Base-by-base conservation (phyloP, 2,113 vertebrate species). In the Passerina amoena region DNA sequence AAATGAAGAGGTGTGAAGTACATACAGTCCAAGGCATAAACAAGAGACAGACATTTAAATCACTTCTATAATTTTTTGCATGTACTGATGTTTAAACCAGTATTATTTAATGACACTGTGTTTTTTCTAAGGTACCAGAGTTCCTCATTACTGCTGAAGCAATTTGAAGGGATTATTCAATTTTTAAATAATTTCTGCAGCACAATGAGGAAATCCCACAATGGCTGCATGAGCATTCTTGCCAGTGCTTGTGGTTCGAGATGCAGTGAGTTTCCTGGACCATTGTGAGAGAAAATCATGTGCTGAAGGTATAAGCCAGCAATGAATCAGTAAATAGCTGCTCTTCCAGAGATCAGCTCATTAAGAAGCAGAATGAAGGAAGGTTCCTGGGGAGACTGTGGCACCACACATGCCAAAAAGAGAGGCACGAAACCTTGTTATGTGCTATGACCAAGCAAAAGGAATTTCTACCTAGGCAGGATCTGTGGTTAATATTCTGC, bases 311-410 rank as follows among this genome's bases (percentile, higher is more conserved):
- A 75, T 37, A 38, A 92, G 72, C 35, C 86, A 81, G 92, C 85
- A 81, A n/a, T 35, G 56, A 59, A 71, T 77, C 68, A 61, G 64
- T 77, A 86, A 95, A 77, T 18, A 86, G 93, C 88, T 73, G 64
- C 33, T 66, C 22, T 68, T 91, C 75, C 63, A 68, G 85, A 42
- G 70, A 81, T 28, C 79, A 77, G 82, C 92, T 91, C 70, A 76
- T 91, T 79, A 82, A 65, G 94, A 25, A 79, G 53, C 94, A 97
- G 92, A 94, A 94, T 86, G 69, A 83, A 96, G 78, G 82, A 44
- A 90, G 66, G 63, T n/a, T 93, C 90, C 92, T 35, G n/a, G 72
- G 82, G 76, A 50, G 69, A 19, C 76, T 86, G n/a, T 86, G 69
- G 77, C 85, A 88, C 71, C 28, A 86, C 68, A 48, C 35, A 7